Percentiles rank a stretch among this genome's conserved stretches.
Conservation (phyloP, 2,113 vertebrate species). For the Eurypyga helias region DNA sequence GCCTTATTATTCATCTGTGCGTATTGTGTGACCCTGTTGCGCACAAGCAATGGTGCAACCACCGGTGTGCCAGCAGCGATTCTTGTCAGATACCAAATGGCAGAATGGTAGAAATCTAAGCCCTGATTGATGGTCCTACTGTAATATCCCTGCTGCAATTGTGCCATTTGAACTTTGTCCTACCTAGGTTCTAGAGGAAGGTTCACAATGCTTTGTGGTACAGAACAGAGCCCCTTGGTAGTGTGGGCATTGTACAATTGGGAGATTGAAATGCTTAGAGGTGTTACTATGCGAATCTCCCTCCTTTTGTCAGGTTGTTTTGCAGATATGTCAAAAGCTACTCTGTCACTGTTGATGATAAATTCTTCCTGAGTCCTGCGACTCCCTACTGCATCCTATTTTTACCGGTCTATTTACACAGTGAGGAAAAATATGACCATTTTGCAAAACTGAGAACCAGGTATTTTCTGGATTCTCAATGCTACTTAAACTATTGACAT, state of each 20-base stretch:
- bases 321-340: not conserved
- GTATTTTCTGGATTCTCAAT: not conserved
- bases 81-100: not conserved
- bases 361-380: not conserved
- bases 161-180: not conserved
- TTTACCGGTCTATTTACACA: not conserved
- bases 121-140: too few species aligned
- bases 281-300: not conserved
- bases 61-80: not conserved
- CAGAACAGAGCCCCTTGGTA: not conserved
- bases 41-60: not conserved
- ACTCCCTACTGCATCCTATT: not conserved
- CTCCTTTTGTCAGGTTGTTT: not conserved
- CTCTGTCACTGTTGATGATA: not conserved
- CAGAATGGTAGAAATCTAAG: not conserved
- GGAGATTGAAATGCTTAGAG: not conserved
- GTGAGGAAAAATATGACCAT: not conserved
- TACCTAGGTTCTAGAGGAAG: not conserved
- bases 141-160: not conserved
- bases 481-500: not conserved
- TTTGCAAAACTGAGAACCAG: not conserved
- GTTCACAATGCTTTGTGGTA: not conserved
- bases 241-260: not conserved
- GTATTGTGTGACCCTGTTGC: not conserved
- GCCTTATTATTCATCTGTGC: not conserved